Percentiles rank a stretch among this genome's conserved stretches.
phyloP scores from a whole-genome alignment of 2,797 vertebrate species.

The Schizopygopsis malacanthus region DNA sequence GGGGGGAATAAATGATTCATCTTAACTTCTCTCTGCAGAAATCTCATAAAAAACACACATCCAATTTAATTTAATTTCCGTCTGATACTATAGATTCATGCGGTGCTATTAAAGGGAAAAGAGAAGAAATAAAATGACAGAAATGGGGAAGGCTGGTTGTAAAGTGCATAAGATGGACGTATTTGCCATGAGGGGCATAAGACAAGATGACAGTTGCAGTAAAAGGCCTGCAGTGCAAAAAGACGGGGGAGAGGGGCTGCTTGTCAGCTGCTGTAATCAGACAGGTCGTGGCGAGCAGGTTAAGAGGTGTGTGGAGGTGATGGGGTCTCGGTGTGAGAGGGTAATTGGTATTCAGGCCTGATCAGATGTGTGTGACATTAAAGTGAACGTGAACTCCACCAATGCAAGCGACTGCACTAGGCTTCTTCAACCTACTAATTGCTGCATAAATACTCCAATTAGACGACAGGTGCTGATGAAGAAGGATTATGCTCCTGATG shows the following conservation, averaged over 20 bases:
- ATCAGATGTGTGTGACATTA: slow-evolving; percentile 60
- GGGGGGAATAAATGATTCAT: not conserved
- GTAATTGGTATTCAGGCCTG: slow-evolving; percentile 71
- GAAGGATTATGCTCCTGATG: slow-evolving; percentile 67
- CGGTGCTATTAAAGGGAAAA: slow-evolving; percentile 23
- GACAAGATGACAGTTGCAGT: slow-evolving; percentile 22
- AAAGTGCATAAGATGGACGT: slow-evolving; percentile 20
- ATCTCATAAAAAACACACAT: not conserved
- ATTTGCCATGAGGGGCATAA: not conserved
- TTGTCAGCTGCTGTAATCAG: slow-evolving; percentile 52
- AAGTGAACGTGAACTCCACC: slow-evolving; percentile 63
- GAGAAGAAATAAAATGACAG: slow-evolving; percentile 20
- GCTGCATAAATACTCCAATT: slow-evolving; percentile 90
- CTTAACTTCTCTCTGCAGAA: not conserved
- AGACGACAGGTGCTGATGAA: slow-evolving; percentile 78
- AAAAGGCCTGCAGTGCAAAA: slow-evolving; percentile 1
- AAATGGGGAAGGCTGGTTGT: slow-evolving; percentile 1
- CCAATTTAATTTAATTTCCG: slow-evolving; percentile 12
- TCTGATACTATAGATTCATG: slow-evolving; percentile 21
- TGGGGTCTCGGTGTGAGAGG: slow-evolving; percentile 48
- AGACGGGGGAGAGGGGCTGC: slow-evolving; percentile 8
- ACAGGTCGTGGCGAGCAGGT: slow-evolving; percentile 33
- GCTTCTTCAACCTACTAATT: slow-evolving; percentile 84
- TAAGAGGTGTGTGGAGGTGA: slow-evolving; percentile 51
- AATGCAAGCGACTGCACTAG: slow-evolving; percentile 67